These are phyloP conservation scores for Cyanoderma ruficeps DNA, from an alignment of 2,113 vertebrate species.

Conservation along the genomic window DNA sequence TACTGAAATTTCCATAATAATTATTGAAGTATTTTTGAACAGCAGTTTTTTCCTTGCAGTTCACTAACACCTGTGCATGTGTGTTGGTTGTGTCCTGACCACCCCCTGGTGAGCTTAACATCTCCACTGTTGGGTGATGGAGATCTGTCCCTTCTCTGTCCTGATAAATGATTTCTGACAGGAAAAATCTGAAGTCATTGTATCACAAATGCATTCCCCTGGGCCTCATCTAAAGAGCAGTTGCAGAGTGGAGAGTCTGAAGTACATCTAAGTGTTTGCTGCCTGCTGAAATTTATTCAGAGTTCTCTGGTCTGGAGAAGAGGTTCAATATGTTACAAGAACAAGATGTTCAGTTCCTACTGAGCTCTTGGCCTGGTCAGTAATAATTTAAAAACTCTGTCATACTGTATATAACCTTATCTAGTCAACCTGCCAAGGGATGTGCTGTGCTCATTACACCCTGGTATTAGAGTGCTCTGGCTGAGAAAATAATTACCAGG, in stretches of 20 bases:
- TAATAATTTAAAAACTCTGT: background rate
- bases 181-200: background rate
- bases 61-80: background rate
- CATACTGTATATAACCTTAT: background rate
- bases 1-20: background rate
- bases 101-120: background rate
- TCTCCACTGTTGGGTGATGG: background rate
- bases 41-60: background rate
- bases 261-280: background rate
- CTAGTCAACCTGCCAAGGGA: background rate
- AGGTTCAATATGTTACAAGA: background rate
- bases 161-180: background rate
- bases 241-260: background rate
- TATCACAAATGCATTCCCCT: background rate
- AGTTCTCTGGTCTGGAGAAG: background rate
- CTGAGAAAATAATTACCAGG: background rate
- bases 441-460: background rate
- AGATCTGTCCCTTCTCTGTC: background rate
- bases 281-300: conserved; percentile 9
- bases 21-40: background rate
- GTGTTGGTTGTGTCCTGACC: background rate
- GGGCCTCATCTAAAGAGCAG: background rate
- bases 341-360: conserved; percentile 14
- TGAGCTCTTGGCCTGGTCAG: background rate
- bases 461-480: background rate